Percentiles rank a stretch among this genome's conserved stretches.
phyloP scores from a whole-genome alignment of 2,113 vertebrate genomes.

The Daphoenositta chrysoptera region DNA sequence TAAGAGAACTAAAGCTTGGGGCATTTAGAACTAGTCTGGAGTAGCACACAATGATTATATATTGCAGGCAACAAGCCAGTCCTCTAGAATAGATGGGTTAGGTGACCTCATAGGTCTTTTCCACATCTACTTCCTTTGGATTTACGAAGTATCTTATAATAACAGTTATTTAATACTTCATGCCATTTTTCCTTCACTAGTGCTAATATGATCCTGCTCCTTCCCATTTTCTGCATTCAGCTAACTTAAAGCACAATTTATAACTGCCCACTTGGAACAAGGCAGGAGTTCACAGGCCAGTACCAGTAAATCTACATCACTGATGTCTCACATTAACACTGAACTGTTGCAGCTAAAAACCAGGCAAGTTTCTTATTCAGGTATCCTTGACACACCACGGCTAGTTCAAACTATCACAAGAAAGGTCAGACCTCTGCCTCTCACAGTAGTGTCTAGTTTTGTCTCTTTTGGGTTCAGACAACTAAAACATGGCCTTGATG shows the following conservation, averaged over 20 bases:
- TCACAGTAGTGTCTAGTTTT: neutral
- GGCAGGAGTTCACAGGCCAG: neutral
- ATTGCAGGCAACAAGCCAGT: neutral
- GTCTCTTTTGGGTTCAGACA: neutral
- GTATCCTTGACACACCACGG: neutral
- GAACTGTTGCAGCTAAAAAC: neutral
- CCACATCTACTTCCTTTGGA: neutral
- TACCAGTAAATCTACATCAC: neutral
- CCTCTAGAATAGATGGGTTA: neutral
- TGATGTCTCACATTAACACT: neutral
- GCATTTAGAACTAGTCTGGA: neutral
- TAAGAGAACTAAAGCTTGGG: neutral
- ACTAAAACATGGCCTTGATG: neutral
- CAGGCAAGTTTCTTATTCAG: neutral
- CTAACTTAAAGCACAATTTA: neutral
- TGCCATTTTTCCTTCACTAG: neutral
- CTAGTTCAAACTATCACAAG: neutral
- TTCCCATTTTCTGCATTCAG: neutral
- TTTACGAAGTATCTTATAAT: neutral
- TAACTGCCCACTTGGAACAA: neutral
- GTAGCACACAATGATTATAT: neutral
- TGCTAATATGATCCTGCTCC: neutral
- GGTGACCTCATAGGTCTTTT: neutral
- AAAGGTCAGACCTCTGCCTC: neutral
- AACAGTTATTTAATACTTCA: neutral